Evolutionary conservation across 2,113 vertebrate genomes (phyloP), one percentile per base, ranked within the genome.

Genomic region (Pyrgilauda ruficollis): DNA sequence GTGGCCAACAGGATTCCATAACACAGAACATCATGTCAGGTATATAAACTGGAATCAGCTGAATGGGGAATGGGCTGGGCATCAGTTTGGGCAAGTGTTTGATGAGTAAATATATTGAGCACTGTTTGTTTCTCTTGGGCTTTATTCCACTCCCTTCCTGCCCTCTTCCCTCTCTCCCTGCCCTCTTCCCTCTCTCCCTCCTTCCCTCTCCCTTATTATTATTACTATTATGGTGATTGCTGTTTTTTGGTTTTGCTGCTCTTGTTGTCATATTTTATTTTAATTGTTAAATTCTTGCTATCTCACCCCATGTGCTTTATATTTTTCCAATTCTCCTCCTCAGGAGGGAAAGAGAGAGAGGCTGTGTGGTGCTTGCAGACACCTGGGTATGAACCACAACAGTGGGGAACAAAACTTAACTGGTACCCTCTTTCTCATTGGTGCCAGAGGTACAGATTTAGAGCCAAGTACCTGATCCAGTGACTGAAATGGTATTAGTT

Each of bases 1-100:
- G 23, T 3, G 8, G 6, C 10, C 33, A 53, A 4, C 0, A 1
- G 23, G 69, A 61, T 75, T 67, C 33, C 28, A 26, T 15, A n/a
- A 6, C 5, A 46, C 0, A 39, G 13, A 24, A 61, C 0, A 0
- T 30, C 28, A 14, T 39, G 20, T 21, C 61, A 24, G 14, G 46
- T 30, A 21, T 27, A 58, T 46, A 39, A 44, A 30, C 33, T 46
- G 39, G 28, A 11, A n/a, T 9, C 11, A 75, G 11, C 10, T 46
- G 53, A 15, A 15, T 52, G 15, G 24, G 9, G 11, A 44, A 61
- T 1, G 3, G 15, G 23, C 46, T 53, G 44, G 23, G 13, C 3
- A 61, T 39, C 47, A 52, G n/a, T n/a, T n/a, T n/a, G n/a, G n/a
- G 10, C 1, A 1, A 39, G 33, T 30, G 13, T n/a, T 15, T n/a